A percentile compares a stretch with the other conserved stretches of the same genome.
phyloP scores from a whole-genome alignment of 2,113 vertebrate species.

The Mugil cephalus region DNA sequence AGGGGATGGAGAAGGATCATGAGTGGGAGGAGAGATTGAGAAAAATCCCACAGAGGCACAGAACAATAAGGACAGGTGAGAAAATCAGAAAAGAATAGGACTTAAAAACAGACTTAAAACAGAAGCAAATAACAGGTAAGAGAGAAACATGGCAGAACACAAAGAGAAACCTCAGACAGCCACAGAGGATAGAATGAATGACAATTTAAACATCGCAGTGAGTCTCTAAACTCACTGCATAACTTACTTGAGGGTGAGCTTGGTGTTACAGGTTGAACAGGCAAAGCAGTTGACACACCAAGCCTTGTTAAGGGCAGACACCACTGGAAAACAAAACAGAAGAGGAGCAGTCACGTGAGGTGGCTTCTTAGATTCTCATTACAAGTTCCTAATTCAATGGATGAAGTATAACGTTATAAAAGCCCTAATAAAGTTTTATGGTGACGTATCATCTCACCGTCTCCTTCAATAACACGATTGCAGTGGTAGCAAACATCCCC shows the following conservation, averaged over 20 bases:
- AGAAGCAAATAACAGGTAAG: conserved; percentile 21
- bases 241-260: conserved; percentile 97
- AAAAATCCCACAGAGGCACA: conserved; percentile 20
- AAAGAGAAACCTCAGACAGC: not conserved
- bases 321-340: conserved; percentile 84
- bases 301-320: conserved; percentile 98
- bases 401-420: not conserved
- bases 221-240: not conserved
- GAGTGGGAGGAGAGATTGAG: not conserved
- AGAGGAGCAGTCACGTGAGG: conserved; percentile 21
- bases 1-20: not conserved
- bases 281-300: conserved; percentile 98
- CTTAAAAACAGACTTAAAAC: conserved; percentile 20
- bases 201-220: not conserved
- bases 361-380: not conserved
- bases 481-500: conserved; percentile 99
- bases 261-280: conserved; percentile 98
- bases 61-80: conserved; percentile 14
- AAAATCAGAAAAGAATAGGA: conserved; percentile 12
- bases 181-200: not conserved
- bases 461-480: conserved; percentile 98
- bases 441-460: conserved; percentile 86
- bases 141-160: conserved; percentile 18
- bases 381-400: not conserved
- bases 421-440: not conserved